Evolutionary conservation across 2,797 vertebrate genomes (phyloP).

Genomic region (Sebastes minor): DNA sequence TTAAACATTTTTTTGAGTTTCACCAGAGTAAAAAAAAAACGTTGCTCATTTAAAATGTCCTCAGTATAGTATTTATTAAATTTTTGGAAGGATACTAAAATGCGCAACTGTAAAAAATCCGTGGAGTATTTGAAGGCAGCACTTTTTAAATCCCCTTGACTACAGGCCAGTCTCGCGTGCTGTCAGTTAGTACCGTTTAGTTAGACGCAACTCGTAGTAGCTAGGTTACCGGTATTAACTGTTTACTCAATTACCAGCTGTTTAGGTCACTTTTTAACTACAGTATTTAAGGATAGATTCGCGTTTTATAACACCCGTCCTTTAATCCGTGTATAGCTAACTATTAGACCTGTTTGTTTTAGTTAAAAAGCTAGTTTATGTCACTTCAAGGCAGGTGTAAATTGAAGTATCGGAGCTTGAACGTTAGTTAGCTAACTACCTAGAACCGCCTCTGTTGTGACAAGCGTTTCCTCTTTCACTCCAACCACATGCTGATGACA

Average conservation of each 20-base stretch:
- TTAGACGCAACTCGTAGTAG: not conserved
- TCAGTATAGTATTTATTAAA: too few relatives aligned
- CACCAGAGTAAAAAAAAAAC: too few relatives aligned
- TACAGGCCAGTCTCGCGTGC: not conserved
- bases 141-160: not conserved
- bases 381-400: not conserved
- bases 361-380: not conserved
- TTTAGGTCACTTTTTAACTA: not conserved
- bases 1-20: too few relatives aligned
- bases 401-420: not conserved
- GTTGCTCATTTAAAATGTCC: too few relatives aligned
- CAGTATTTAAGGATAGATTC: not conserved
- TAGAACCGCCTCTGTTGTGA: slow-evolving; percentile 23
- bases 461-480: slow-evolving; percentile 60
- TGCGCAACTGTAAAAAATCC: not conserved
- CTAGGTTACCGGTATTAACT: not conserved
- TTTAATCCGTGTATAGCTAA: not conserved
- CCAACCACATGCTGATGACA: slow-evolving; percentile 35
- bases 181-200: not conserved
- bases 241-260: not conserved
- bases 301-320: not conserved
- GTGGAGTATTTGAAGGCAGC: slow-evolving; percentile 17
- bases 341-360: not conserved
- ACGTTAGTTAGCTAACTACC: not conserved
- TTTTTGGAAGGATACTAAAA: too few relatives aligned